Percentiles rank a stretch among this genome's conserved stretches.
phyloP scores from a whole-genome alignment of 2,113 vertebrate species.

The Benitochromis conjunctus region DNA sequence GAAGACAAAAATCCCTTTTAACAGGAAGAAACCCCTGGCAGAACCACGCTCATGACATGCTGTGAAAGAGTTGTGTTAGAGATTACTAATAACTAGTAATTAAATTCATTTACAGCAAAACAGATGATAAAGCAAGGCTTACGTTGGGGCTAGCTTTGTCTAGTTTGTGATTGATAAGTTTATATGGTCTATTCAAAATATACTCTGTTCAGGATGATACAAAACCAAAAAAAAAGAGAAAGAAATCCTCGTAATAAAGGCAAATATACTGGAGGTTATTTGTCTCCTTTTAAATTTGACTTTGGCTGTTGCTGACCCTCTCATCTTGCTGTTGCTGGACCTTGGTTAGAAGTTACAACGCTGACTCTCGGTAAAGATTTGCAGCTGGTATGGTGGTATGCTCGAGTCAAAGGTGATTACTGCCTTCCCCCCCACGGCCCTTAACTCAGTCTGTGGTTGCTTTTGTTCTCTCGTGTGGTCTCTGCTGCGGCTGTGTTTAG shows the following conservation, averaged over 20 bases:
- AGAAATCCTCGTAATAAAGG: background rate
- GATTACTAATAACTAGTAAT: background rate
- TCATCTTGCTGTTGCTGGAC: background rate
- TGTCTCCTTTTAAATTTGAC: background rate
- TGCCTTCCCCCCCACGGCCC: background rate
- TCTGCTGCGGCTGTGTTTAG: slow-evolving; percentile 30
- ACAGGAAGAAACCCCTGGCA: background rate
- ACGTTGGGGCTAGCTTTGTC: fast-evolving
- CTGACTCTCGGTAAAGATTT: background rate
- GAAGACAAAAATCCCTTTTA: background rate
- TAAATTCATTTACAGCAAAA: background rate
- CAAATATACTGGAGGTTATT: background rate
- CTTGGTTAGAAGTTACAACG: background rate
- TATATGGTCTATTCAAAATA: background rate
- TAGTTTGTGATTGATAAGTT: background rate
- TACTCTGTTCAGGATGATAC: background rate
- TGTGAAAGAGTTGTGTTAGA: background rate
- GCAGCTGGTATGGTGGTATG: background rate
- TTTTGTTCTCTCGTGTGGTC: slow-evolving; percentile 28
- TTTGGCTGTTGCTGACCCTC: background rate
- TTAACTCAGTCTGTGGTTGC: slow-evolving; percentile 5
- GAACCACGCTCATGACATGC: background rate
- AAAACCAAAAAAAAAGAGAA: background rate
- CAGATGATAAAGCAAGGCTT: background rate
- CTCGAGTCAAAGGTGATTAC: slow-evolving; percentile 11